Conservation (phyloP, 2,113 vertebrate genomes). For the Pygathrix nemaeus region DNA sequence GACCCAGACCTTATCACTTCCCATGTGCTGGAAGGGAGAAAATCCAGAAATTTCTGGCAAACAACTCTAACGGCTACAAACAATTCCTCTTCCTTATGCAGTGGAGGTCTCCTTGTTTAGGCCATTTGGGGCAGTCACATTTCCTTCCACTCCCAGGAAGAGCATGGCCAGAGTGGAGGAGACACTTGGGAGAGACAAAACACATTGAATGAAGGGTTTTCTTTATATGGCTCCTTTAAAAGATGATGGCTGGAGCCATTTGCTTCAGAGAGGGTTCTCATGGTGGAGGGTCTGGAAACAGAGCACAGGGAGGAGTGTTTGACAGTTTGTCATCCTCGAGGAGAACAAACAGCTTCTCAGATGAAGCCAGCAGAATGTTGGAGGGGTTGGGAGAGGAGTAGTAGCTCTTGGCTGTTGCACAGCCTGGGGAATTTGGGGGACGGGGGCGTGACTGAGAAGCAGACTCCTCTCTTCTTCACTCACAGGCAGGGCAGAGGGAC, state of each 20-base stretch:
- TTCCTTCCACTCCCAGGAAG: slow-evolving; percentile 64
- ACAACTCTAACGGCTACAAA: background rate
- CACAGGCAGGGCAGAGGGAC: background rate
- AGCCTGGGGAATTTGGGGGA: background rate
- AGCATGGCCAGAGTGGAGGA: slow-evolving; percentile 78
- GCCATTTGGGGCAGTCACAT: slow-evolving; percentile 66
- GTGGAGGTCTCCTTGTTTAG: background rate
- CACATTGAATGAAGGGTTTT: slow-evolving; percentile 68
- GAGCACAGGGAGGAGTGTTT: background rate
- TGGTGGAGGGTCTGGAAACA: background rate
- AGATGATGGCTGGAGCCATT: slow-evolving; percentile 75
- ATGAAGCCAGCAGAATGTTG: background rate
- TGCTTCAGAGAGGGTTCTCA: slow-evolving; percentile 67
- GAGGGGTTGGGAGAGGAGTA: background rate
- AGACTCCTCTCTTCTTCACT: background rate
- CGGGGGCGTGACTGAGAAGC: background rate
- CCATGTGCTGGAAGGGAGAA: background rate
- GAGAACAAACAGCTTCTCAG: background rate
- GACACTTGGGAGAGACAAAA: slow-evolving; percentile 73
- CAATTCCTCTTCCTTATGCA: background rate
- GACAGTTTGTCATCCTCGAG: background rate
- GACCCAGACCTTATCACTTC: background rate
- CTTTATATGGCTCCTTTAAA: slow-evolving; percentile 70
- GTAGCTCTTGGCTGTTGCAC: background rate
- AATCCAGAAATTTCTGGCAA: background rate